Conservation (phyloP, 1,140 invertebrate genomes). For the Cydia strobilella region DNA sequence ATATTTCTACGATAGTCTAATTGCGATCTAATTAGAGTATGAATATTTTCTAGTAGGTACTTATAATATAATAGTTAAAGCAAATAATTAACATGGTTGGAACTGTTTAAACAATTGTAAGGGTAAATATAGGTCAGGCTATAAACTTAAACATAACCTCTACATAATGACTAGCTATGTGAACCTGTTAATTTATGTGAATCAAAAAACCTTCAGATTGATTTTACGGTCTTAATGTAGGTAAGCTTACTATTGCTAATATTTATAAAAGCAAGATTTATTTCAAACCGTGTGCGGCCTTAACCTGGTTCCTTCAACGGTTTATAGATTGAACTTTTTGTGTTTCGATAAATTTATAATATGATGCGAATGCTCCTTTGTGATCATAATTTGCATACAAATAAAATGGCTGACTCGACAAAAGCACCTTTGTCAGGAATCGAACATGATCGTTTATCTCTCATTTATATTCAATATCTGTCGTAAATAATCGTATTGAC, state of each 20-base stretch:
- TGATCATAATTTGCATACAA: constrained; percentile 73
- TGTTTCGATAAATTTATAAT: constrained; percentile 45
- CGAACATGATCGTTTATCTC: constrained; percentile 71
- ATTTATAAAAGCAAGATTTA: constrained; percentile 1
- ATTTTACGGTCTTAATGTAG: neutral
- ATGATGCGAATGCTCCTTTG: constrained; percentile 51
- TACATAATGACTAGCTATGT: no score
- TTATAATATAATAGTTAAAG: no score
- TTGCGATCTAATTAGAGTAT: no score
- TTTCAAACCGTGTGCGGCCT: constrained; percentile 4
- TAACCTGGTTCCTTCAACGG: constrained; percentile 2
- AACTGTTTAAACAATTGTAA: no score
- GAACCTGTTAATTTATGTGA: no score
- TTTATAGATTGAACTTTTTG: constrained; percentile 30
- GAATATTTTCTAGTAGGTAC: no score
- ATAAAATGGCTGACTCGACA: constrained; percentile 75
- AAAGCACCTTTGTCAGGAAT: constrained; percentile 70
- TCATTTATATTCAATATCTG: constrained; percentile 76
- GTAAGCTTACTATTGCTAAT: neutral
- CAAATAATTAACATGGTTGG: no score
- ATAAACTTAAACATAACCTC: no score
- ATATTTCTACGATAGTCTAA: no score
- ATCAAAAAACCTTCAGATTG: neutral
- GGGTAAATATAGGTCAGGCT: no score
- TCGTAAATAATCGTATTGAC: constrained; percentile 72